Conservation (phyloP, 1,140 invertebrate species). For the Drosophila saltans region DNA sequence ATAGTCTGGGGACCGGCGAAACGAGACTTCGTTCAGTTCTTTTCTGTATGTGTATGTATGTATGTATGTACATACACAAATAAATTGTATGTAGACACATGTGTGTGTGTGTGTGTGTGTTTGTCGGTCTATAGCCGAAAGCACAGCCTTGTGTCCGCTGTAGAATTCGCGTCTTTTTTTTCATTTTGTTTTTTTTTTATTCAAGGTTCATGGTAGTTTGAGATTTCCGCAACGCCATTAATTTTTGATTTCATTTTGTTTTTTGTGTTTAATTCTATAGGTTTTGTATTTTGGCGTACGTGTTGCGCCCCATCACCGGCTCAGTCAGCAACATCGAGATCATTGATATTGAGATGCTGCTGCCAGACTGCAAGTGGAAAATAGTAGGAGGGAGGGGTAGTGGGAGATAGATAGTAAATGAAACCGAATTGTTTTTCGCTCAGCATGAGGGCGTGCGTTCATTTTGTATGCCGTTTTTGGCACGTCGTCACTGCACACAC, state of each 20-base stretch:
- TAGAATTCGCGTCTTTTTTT: constrained; percentile 24
- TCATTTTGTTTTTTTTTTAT: constrained; percentile 31
- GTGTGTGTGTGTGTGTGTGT: constrained; percentile 9
- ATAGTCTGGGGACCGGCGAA: neutral
- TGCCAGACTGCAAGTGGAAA: constrained; percentile 13
- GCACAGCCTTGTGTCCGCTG: constrained; percentile 37
- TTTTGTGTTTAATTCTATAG: constrained; percentile 27
- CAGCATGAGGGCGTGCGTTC: constrained; percentile 34
- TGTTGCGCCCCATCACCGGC: constrained; percentile 64
- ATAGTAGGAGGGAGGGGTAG: constrained; percentile 14
- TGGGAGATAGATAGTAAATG: neutral
- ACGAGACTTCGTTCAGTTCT: constrained; percentile 5
- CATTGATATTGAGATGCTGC: constrained; percentile 9
- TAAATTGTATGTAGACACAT: no score
- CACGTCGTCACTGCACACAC: constrained; percentile 58
- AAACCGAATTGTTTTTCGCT: constrained; percentile 10
- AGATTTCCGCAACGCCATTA: constrained; percentile 78
- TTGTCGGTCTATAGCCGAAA: constrained; percentile 11
- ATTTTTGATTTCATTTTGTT: constrained; percentile 46
- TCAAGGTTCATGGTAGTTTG: constrained; percentile 53
- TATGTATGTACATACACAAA: neutral
- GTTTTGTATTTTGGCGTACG: constrained; percentile 63
- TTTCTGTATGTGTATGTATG: neutral
- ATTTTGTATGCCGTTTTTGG: constrained; percentile 67
- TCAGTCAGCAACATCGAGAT: constrained; percentile 15